Conservation (phyloP, 2,113 vertebrate species). For the Anarrhichthys ocellatus region DNA sequence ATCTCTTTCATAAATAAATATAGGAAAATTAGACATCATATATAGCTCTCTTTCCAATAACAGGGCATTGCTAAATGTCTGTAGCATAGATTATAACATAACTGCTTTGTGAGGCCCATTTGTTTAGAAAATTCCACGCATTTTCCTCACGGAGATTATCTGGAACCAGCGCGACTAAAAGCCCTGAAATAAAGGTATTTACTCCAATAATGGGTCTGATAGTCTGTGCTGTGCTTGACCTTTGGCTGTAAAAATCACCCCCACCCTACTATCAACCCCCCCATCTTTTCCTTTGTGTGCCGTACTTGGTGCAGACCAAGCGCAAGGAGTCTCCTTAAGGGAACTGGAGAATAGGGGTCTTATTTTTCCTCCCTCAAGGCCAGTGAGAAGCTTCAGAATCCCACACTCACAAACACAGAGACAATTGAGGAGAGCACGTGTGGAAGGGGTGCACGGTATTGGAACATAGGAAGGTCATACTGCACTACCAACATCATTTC, state of each 20-base stretch:
- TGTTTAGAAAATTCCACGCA: slow-evolving; percentile 61
- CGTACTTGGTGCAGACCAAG: slow-evolving; percentile 53
- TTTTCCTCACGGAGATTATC: slow-evolving; percentile 67
- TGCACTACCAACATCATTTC: slow-evolving; percentile 66
- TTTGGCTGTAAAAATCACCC: slow-evolving; percentile 74
- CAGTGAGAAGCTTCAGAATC: slow-evolving; percentile 58
- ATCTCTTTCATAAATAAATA: slow-evolving; percentile 83
- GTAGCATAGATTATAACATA: slow-evolving; percentile 58
- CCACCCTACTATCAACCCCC: slow-evolving; percentile 16
- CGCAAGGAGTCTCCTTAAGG: slow-evolving; percentile 56
- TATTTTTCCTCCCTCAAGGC: slow-evolving; percentile 65
- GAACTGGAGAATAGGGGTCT: slow-evolving; percentile 62
- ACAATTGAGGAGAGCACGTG: slow-evolving; percentile 66
- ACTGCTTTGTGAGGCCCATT: slow-evolving; percentile 64
- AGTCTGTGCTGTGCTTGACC: slow-evolving; percentile 79
- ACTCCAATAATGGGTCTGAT: slow-evolving; percentile 78
- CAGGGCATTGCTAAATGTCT: slow-evolving; percentile 69
- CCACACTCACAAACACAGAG: slow-evolving; percentile 65
- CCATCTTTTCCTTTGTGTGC: slow-evolving; percentile 50
- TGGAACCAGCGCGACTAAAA: slow-evolving; percentile 67
- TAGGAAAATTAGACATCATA: slow-evolving; percentile 82
- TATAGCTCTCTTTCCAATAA: slow-evolving; percentile 80
- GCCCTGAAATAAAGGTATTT: slow-evolving; percentile 77
- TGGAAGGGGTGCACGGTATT: slow-evolving; percentile 51
- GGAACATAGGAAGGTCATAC: slow-evolving; percentile 70